Conservation (phyloP, 2,888 invertebrate species). For the Adelognathus sp. region DNA sequence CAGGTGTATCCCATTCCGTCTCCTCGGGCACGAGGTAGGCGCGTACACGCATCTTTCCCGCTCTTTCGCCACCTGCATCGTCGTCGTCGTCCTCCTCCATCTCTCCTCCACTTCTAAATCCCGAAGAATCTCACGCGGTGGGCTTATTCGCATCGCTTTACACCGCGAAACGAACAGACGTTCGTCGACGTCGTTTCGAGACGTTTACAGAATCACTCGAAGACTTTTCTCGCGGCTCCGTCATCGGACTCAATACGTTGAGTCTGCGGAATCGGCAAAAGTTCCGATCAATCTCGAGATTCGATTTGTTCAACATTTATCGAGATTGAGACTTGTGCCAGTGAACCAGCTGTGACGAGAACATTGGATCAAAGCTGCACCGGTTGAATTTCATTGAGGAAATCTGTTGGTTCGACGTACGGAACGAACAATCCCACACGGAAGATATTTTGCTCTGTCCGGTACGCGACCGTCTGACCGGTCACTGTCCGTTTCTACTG, state of each 20-base stretch:
- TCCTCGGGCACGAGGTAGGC: constrained; percentile 76
- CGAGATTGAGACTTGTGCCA: constrained; percentile 2
- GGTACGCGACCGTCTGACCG: constrained; percentile 32
- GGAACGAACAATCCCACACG: too few species aligned
- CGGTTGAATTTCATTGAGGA: neutral
- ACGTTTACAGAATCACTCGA: too few species aligned
- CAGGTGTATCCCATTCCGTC: constrained; percentile 83
- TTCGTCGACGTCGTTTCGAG: constrained; percentile 51
- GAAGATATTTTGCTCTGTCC: neutral
- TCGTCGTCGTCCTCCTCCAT: neutral
- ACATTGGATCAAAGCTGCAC: neutral
- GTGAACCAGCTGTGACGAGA: neutral
- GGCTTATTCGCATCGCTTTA: constrained; percentile 13
- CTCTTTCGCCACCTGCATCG: constrained; percentile 17
- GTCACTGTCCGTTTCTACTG: constrained; percentile 37
- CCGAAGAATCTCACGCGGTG: too few species aligned
- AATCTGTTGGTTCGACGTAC: neutral
- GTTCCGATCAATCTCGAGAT: too few species aligned
- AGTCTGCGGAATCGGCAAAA: too few species aligned
- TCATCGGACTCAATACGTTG: too few species aligned
- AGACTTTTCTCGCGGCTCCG: too few species aligned
- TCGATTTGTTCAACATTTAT: too few species aligned
- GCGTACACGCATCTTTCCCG: constrained; percentile 70
- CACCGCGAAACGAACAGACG: constrained; percentile 52
- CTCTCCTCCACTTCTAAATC: too few species aligned